These are phyloP conservation scores for Diorhabda carinulata DNA, from an alignment of 1,140 invertebrate genomes.

Conservation along the genomic window DNA sequence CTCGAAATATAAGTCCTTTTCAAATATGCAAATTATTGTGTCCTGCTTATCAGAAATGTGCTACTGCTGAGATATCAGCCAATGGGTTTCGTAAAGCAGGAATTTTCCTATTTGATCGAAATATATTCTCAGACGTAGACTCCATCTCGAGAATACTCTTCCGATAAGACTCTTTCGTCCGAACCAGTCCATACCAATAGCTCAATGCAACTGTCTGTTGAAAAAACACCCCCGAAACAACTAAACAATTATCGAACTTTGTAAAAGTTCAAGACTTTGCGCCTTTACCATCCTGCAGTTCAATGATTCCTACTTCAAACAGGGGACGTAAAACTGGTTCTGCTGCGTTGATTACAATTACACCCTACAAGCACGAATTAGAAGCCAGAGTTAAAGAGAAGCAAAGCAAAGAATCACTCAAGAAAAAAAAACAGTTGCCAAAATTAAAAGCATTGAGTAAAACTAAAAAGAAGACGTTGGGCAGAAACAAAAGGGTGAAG, in stretches of 20 bases:
- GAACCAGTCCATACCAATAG: background rate
- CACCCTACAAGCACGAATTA: background rate
- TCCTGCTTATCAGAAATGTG: background rate
- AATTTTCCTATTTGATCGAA: background rate
- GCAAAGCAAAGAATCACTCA: background rate
- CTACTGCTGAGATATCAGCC: background rate
- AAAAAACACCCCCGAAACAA: background rate
- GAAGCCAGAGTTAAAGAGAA: background rate
- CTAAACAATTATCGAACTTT: background rate
- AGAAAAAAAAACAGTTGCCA: background rate
- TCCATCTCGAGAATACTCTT: background rate
- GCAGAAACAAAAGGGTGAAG: background rate
- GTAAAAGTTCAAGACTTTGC: background rate
- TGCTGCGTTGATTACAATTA: background rate
- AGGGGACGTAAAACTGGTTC: background rate
- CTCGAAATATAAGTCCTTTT: conserved; percentile 28
- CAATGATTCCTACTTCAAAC: background rate
- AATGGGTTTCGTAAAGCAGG: conserved; percentile 7
- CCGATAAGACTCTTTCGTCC: background rate
- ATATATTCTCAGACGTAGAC: background rate
- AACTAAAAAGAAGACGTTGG: background rate
- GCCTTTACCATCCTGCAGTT: background rate
- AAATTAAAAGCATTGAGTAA: background rate
- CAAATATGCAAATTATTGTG: background rate
- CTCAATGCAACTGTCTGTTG: background rate